phyloP scores from a whole-genome alignment of 1,140 invertebrate genomes.

The Hycleus cichorii region DNA sequence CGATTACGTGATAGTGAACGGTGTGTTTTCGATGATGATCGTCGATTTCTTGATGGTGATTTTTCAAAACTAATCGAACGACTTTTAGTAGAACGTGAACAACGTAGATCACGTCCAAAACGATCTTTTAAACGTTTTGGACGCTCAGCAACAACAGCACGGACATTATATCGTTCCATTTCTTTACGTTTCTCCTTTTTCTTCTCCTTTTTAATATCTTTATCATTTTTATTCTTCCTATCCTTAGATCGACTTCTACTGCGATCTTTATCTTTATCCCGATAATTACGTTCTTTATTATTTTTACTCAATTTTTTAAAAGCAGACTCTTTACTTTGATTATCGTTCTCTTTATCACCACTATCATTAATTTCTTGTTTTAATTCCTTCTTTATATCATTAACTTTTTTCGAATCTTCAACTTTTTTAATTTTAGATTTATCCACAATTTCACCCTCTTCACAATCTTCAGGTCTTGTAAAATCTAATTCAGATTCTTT shows the following conservation, averaged over 20 bases:
- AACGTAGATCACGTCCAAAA: conserved; percentile 63
- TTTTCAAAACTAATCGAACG: neutral
- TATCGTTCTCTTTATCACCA: conserved; percentile 38
- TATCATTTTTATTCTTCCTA: conserved; percentile 37
- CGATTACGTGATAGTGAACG: neutral
- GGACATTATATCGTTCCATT: conserved; percentile 72
- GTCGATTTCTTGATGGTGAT: conserved; percentile 19
- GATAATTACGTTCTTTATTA: conserved; percentile 74
- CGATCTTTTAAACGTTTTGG: conserved; percentile 64
- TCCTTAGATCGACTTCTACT: conserved; percentile 24
- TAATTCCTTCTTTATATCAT: conserved; percentile 39
- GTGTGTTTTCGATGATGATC: neutral
- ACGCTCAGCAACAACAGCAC: conserved; percentile 66
- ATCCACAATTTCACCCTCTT: conserved; percentile 52
- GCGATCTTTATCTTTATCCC: conserved; percentile 50
- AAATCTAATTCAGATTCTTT: conserved; percentile 40
- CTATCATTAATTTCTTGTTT: conserved; percentile 37
- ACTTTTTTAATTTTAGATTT: conserved; percentile 43
- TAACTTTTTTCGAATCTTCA: conserved; percentile 32
- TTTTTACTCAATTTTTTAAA: conserved; percentile 78
- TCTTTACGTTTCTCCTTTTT: conserved; percentile 70
- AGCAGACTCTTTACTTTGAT: conserved; percentile 42
- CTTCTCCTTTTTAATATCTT: conserved; percentile 39
- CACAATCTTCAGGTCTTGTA: conserved; percentile 36
- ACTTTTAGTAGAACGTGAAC: conserved; percentile 26